Conservation (phyloP, 2,113 vertebrate genomes). For the Abramis brama region DNA sequence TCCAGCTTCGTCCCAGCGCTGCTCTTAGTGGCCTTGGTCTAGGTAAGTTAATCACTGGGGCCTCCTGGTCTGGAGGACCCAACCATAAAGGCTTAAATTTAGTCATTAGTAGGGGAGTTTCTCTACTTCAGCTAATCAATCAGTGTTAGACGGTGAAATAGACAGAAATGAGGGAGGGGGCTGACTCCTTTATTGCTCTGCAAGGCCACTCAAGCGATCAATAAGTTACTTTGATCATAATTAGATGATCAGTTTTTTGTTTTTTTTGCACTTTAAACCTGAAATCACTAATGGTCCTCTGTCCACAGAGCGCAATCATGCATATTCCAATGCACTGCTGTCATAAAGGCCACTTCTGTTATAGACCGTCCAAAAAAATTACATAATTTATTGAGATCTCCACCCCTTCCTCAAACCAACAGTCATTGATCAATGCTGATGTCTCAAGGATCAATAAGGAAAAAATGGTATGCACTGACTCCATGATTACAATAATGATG, state of each 20-base stretch:
- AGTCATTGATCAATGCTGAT: conserved; percentile 20
- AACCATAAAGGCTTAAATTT: conserved; percentile 55
- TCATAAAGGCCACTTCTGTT: conserved; percentile 24
- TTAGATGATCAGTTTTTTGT: conserved; percentile 42
- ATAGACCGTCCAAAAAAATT: neutral
- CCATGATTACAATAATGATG: neutral
- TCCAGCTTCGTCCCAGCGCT: conserved; percentile 43
- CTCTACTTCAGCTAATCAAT: conserved; percentile 55
- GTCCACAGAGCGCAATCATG: conserved; percentile 11
- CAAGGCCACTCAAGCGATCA: conserved; percentile 40
- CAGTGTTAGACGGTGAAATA: conserved; percentile 41
- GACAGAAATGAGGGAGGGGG: conserved; percentile 28
- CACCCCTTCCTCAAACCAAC: neutral
- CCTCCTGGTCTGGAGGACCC: conserved; percentile 47
- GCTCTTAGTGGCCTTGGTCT: conserved; percentile 48
- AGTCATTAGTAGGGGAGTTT: conserved; percentile 57
- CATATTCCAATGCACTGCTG: conserved; percentile 19
- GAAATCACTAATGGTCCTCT: conserved; percentile 40
- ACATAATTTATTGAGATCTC: conserved; percentile 26
- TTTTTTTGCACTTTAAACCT: conserved; percentile 27
- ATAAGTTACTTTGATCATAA: conserved; percentile 49
- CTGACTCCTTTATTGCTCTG: conserved; percentile 7
- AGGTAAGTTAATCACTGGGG: conserved; percentile 54
- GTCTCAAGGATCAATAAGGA: conserved; percentile 31
- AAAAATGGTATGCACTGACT: conserved; percentile 1